A percentile compares a stretch with the other conserved stretches of the same genome.
Evolutionary conservation across 2,113 vertebrate genomes (phyloP).

Genomic region (Chaetodon auriga): DNA sequence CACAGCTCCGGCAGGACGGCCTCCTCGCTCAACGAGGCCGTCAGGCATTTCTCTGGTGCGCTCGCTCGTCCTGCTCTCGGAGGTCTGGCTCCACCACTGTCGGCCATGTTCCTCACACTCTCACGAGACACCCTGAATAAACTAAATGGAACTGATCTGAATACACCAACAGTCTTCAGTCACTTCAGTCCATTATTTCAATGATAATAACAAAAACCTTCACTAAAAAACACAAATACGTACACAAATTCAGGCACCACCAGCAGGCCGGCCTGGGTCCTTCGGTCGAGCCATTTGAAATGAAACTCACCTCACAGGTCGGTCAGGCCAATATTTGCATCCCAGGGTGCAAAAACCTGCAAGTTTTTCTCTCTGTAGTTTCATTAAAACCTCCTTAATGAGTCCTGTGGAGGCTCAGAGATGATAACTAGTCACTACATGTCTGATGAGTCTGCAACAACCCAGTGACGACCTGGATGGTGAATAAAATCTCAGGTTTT

Average conservation of each 20-base stretch:
- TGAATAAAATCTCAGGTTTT: no score
- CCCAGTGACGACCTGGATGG: no score
- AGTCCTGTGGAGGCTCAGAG: background rate
- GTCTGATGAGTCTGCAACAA: no score
- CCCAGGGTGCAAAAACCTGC: background rate
- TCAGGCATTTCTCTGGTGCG: conserved; percentile 33
- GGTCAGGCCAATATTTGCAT: background rate
- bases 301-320: background rate
- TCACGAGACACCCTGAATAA: background rate
- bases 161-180: background rate
- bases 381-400: background rate
- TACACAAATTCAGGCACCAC: no score
- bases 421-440: no score
- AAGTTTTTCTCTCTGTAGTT: no score
- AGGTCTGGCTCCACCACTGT: background rate
- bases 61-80: conserved; percentile 61
- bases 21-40: conserved; percentile 52
- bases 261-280: background rate
- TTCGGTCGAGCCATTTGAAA: background rate
- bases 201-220: background rate
- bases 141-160: background rate
- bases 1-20: conserved; percentile 29
- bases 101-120: conserved; percentile 8
- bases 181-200: background rate
- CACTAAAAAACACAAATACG: no score